Conservation (phyloP, 2,888 invertebrate genomes). For the Autographa gamma region DNA sequence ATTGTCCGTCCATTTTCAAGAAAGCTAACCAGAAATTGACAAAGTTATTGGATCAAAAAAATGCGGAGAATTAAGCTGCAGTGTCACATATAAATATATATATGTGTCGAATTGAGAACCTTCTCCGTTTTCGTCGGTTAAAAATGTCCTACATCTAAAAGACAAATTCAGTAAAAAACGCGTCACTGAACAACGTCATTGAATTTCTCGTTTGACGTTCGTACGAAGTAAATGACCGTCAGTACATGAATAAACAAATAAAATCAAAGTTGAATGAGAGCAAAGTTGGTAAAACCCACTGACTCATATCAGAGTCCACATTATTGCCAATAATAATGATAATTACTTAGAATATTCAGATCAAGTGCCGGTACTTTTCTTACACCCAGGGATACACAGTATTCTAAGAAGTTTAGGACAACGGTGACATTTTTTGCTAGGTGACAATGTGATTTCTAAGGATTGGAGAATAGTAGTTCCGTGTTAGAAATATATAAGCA, state of each 20-base stretch:
- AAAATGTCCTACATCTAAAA: too few relatives aligned
- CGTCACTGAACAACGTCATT: too few relatives aligned
- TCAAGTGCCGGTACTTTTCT: constrained; percentile 31
- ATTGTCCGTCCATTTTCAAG: too few relatives aligned
- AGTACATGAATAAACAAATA: neutral
- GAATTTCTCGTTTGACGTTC: neutral
- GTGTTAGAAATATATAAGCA: neutral
- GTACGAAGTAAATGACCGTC: neutral
- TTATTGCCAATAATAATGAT: constrained; percentile 23
- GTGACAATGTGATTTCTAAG: neutral
- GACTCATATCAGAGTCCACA: neutral
- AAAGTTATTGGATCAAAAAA: too few relatives aligned
- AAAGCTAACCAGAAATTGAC: too few relatives aligned
- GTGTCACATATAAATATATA: too few relatives aligned
- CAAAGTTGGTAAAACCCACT: neutral
- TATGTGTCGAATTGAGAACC: too few relatives aligned
- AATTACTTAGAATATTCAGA: constrained; percentile 1
- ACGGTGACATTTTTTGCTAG: neutral
- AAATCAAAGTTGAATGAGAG: neutral
- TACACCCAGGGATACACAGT: constrained; percentile 16
- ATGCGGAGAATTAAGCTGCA: too few relatives aligned
- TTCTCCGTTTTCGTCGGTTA: too few relatives aligned
- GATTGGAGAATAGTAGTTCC: neutral
- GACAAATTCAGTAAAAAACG: too few relatives aligned
- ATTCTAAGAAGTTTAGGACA: constrained; percentile 28